Base-by-base conservation (phyloP, 2,888 invertebrate genomes). In the Aphodius sticticus region DNA sequence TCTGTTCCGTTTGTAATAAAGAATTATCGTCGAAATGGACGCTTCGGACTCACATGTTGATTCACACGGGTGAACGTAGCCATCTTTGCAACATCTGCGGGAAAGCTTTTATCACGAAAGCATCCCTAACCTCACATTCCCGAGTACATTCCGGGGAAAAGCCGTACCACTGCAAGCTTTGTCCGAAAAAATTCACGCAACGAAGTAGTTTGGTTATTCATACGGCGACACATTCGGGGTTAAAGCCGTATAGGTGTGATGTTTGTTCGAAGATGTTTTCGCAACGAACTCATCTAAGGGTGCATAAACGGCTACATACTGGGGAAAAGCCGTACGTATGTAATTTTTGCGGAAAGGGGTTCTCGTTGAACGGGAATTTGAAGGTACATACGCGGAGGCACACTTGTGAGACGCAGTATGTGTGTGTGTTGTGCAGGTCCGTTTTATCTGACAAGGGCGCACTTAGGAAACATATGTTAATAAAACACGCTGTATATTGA, bases 321-420 rank as follows among this genome's bases (percentile, higher is more conserved):
- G 81, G 82, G 2, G 82, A 82, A 77, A 80, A 26, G 26, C 82
- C 82, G 0, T 82, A 72, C 37, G 76, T 80, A 35, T 82, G 81
- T 77, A 74, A 76, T 26, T 72, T 78, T 38, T 82, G 82, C 72
- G 69, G 74, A 69, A 77, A 77, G 76, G 80, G 80, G 6, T 82
- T 79, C 76, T 78, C 77, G 9, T 53, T 16, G 9, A 77, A 76
- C 9, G 37, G 38, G 12, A 69, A 70, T 7, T 74, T 82, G 37
- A 78, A 79, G 75, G 81, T 81, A 16, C 83, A 83, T 70, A 38
- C 72, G 70, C 70, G 79, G 26, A 79, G 76, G 16, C 83, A 83
- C 37, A 79, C 80, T 1, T 80, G 82, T 1, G 82, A 81, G 74
- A 81, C 36, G n/a, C 82, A 81, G 0, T 81, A 72, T 35, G 76